phyloP scores from a whole-genome alignment of 2,113 vertebrate genomes.

The Limanda limanda region DNA sequence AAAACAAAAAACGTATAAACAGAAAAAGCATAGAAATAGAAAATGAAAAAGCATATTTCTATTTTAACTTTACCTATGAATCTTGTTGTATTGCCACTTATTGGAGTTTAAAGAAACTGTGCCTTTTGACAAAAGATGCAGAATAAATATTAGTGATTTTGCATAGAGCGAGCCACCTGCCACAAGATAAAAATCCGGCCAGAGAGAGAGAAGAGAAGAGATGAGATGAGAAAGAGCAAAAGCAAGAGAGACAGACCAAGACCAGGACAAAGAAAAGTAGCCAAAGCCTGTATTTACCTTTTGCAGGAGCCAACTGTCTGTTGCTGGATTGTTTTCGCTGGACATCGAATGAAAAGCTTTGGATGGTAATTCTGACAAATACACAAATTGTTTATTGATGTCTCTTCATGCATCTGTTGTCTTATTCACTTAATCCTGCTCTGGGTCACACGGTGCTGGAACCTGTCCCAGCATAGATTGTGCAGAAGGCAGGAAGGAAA shows the following conservation, averaged over 20 bases:
- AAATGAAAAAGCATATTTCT: no score
- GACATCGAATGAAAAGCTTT: slow-evolving; percentile 44
- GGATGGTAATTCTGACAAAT: slow-evolving; percentile 41
- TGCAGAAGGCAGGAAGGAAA: slow-evolving; percentile 38
- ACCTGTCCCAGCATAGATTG: slow-evolving; percentile 35
- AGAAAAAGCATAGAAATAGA: no score
- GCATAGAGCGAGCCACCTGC: slow-evolving; percentile 36
- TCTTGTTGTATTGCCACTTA: not conserved
- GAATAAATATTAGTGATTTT: not conserved
- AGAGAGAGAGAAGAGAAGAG: slow-evolving; percentile 9
- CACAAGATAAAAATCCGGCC: slow-evolving; percentile 37
- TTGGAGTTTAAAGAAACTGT: not conserved
- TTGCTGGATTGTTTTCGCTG: slow-evolving; percentile 25
- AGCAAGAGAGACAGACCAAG: slow-evolving; percentile 4
- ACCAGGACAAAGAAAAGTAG: slow-evolving; percentile 10
- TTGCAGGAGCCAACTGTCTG: slow-evolving; percentile 43
- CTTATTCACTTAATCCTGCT: slow-evolving; percentile 36
- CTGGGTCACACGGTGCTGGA: slow-evolving; percentile 47
- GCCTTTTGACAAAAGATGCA: not conserved
- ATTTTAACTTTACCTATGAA: no score
- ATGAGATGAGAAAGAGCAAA: slow-evolving; percentile 3
- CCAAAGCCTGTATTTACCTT: slow-evolving; percentile 35
- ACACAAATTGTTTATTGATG: slow-evolving; percentile 43
- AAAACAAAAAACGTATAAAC: no score
- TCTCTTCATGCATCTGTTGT: slow-evolving; percentile 50